These are phyloP conservation scores for Caenorhabditis imperialis DNA, from an alignment of 2,888 invertebrate species.

Conservation along the genomic window DNA sequence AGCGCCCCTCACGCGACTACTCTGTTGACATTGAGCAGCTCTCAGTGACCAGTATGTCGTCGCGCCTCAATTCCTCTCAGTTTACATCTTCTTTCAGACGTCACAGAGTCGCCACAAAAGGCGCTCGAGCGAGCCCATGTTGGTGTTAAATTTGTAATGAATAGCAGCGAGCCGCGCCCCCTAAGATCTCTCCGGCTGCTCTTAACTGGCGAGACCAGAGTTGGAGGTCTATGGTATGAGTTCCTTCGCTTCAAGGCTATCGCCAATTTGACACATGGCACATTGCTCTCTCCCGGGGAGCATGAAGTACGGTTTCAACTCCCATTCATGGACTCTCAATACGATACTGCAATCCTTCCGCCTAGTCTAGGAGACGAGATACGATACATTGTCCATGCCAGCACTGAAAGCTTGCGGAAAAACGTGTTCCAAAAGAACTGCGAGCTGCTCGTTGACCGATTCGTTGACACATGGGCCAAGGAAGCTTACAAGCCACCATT, in stretches of 20 bases:
- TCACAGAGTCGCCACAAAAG: conserved; percentile 38
- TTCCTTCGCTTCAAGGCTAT: conserved; percentile 71
- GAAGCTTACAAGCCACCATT: conserved; percentile 58
- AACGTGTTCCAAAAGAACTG: conserved; percentile 47
- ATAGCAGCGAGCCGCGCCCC: conserved; percentile 55
- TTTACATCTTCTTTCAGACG: conserved; percentile 23
- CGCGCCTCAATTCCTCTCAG: neutral
- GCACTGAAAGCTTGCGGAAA: conserved; percentile 47
- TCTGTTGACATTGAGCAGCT: conserved; percentile 64
- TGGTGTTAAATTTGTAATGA: conserved; percentile 59
- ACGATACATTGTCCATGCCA: conserved; percentile 54
- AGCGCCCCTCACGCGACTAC: conserved; percentile 37
- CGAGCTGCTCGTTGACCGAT: conserved; percentile 64
- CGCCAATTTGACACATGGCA: conserved; percentile 45
- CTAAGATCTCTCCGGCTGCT: conserved; percentile 58
- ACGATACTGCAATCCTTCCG: conserved; percentile 65
- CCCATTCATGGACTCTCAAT: conserved; percentile 67
- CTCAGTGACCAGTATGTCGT: conserved; percentile 34
- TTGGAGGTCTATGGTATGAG: conserved; percentile 67
- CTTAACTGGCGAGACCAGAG: conserved; percentile 63
- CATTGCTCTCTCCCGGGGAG: conserved; percentile 60
- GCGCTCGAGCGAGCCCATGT: conserved; percentile 58
- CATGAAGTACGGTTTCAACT: conserved; percentile 61
- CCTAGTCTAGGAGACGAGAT: conserved; percentile 65
- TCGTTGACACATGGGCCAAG: conserved; percentile 69